Evolutionary conservation across 2,888 invertebrate genomes (phyloP).

Genomic region (Trichopoda pennipes): DNA sequence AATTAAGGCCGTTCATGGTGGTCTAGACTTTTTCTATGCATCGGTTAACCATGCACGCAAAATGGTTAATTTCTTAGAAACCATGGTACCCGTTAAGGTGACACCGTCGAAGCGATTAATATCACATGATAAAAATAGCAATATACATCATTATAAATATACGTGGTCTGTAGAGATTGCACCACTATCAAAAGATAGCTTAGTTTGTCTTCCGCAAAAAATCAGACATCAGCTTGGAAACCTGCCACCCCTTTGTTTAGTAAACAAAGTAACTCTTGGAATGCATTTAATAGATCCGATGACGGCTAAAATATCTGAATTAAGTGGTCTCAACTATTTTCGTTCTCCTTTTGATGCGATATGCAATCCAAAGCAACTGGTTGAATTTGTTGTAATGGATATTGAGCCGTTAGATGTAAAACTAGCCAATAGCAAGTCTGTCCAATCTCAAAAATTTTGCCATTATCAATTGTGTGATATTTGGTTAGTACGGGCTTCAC

Average conservation of each 20-base stretch:
- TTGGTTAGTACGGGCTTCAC: conserved; percentile 94
- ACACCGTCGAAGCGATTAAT: conserved; percentile 96
- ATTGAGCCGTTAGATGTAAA: conserved; percentile 85
- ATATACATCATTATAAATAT: conserved; percentile 97
- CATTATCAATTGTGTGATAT: conserved; percentile 95
- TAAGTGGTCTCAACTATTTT: conserved; percentile 91
- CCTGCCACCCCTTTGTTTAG: conserved; percentile 93
- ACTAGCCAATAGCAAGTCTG: conserved; percentile 89
- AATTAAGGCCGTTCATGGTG: conserved; percentile 92
- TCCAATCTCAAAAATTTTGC: conserved; percentile 91
- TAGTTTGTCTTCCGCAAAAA: conserved; percentile 94
- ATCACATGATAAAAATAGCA: conserved; percentile 98
- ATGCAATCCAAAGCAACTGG: conserved; percentile 94
- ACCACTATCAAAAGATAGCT: conserved; percentile 96
- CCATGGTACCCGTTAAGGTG: conserved; percentile 93
- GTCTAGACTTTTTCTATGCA: conserved; percentile 96
- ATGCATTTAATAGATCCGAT: conserved; percentile 96
- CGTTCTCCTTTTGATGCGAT: conserved; percentile 92
- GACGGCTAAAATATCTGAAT: conserved; percentile 93
- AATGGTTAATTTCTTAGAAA: conserved; percentile 95
- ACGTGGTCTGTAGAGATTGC: conserved; percentile 97
- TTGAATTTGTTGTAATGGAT: conserved; percentile 97
- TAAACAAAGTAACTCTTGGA: conserved; percentile 92
- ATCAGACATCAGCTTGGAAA: conserved; percentile 93
- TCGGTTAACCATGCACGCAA: conserved; percentile 95